Conservation (phyloP, 2,797 vertebrate species). For the Fratercula arctica region DNA sequence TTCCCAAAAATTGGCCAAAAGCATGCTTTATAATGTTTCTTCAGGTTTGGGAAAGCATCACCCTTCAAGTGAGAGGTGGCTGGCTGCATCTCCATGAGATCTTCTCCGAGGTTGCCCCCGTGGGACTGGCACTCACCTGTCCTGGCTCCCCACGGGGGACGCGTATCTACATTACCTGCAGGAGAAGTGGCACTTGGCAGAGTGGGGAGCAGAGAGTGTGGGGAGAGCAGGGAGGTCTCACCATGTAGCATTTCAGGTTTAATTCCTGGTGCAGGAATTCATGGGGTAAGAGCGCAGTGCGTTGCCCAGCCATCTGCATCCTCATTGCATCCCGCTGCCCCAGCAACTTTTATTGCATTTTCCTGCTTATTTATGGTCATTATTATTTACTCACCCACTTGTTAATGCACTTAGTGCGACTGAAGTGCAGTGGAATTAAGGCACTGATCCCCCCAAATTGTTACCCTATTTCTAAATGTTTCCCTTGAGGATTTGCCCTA, state of each 20-base stretch:
- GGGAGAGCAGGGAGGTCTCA: accelerated
- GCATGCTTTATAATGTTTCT: background rate
- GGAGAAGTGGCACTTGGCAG: background rate
- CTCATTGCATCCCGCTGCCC: background rate
- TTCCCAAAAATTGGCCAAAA: background rate
- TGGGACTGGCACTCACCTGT: background rate
- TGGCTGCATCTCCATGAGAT: background rate
- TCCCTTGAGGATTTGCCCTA: background rate
- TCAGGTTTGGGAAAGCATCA: background rate
- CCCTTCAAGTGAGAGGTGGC: accelerated
- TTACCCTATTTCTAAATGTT: background rate
- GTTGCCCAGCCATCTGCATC: background rate
- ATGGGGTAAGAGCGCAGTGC: background rate
- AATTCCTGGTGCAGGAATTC: background rate
- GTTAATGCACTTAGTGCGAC: background rate
- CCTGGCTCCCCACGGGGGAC: background rate
- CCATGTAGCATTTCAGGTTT: accelerated
- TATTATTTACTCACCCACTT: background rate
- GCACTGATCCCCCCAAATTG: background rate
- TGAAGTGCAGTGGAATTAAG: background rate
- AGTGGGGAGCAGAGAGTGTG: background rate
- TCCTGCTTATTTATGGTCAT: background rate
- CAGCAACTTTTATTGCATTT: background rate
- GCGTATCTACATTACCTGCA: background rate
- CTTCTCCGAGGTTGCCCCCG: accelerated